A percentile compares a stretch with the other conserved stretches of the same genome.
These are phyloP conservation scores for Montipora efflorescens DNA, from an alignment of 64 coral and sea anemone species.

Conservation along the genomic window DNA sequence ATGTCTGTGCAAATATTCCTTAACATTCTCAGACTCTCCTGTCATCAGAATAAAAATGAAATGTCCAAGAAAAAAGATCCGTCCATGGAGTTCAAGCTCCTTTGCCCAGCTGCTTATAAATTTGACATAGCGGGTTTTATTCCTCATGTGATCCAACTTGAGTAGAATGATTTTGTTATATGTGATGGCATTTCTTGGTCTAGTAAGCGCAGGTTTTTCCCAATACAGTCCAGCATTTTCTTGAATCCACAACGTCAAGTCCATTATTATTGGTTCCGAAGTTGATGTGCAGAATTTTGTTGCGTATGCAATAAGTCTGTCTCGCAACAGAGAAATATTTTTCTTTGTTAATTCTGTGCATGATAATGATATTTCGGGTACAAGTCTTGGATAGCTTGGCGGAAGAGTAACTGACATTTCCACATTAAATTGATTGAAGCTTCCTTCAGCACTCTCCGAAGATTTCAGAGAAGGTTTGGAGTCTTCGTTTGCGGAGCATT, in stretches of 20 bases:
- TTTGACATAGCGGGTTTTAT: constrained; percentile 73
- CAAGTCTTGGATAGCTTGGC: constrained; percentile 53
- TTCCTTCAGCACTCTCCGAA: background rate
- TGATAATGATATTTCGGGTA: constrained; percentile 87
- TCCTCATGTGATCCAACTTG: constrained; percentile 93
- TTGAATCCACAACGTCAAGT: constrained; percentile 82
- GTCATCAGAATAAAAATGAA: constrained; percentile 81
- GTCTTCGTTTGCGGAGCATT: background rate
- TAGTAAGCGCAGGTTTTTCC: background rate
- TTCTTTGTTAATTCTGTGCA: constrained; percentile 74
- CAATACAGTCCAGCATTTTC: constrained; percentile 37
- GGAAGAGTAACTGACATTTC: constrained; percentile 58
- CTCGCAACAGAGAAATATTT: constrained; percentile 26
- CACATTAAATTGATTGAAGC: background rate
- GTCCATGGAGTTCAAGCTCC: constrained; percentile 60
- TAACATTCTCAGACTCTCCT: constrained; percentile 56
- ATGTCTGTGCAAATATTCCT: constrained; percentile 74
- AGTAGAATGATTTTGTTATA: constrained; percentile 62
- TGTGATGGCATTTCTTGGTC: background rate
- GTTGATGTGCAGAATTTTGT: background rate
- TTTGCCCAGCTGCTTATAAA: constrained; percentile 76
- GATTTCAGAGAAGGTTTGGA: background rate
- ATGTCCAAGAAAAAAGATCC: constrained; percentile 68
- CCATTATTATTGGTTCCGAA: constrained; percentile 77
- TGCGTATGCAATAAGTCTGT: constrained; percentile 36